Evolutionary conservation across 2,888 invertebrate species (phyloP).

Genomic region (Aromia moschata): DNA sequence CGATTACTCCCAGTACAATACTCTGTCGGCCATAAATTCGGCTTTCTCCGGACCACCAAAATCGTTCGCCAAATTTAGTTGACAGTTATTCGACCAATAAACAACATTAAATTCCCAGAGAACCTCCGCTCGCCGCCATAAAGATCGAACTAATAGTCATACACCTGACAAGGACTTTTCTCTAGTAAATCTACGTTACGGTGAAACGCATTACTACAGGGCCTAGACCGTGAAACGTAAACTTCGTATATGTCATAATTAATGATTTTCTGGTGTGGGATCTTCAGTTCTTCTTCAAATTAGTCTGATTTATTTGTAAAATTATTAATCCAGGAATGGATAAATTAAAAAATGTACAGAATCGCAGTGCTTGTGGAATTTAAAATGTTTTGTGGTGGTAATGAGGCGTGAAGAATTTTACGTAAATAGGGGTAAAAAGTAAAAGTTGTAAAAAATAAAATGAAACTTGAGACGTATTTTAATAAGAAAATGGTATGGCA

Average conservation of each 20-base stretch:
- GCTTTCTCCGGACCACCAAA: constrained; percentile 24
- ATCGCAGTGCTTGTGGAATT: too few relatives aligned
- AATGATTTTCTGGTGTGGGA: neutral
- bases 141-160: constrained; percentile 10
- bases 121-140: neutral
- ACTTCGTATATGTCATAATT: constrained; percentile 5
- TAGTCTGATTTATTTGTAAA: too few relatives aligned
- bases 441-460: too few relatives aligned
- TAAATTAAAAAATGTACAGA: too few relatives aligned
- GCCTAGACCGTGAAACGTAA: constrained; percentile 8
- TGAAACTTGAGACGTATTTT: too few relatives aligned
- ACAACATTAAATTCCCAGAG: constrained; percentile 9
- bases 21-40: constrained; percentile 3
- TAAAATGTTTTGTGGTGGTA: too few relatives aligned
- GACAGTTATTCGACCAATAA: constrained; percentile 26
- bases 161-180: neutral
- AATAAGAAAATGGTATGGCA: too few relatives aligned
- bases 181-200: neutral
- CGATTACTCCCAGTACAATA: constrained; percentile 4
- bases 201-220: neutral
- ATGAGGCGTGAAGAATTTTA: too few relatives aligned
- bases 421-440: too few relatives aligned
- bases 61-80: constrained; percentile 23
- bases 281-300: too few relatives aligned
- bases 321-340: too few relatives aligned